Evolutionary conservation across 2,888 invertebrate genomes (phyloP), one percentile per base, ranked within the genome.

Genomic region (Yponomeuta sedellus): DNA sequence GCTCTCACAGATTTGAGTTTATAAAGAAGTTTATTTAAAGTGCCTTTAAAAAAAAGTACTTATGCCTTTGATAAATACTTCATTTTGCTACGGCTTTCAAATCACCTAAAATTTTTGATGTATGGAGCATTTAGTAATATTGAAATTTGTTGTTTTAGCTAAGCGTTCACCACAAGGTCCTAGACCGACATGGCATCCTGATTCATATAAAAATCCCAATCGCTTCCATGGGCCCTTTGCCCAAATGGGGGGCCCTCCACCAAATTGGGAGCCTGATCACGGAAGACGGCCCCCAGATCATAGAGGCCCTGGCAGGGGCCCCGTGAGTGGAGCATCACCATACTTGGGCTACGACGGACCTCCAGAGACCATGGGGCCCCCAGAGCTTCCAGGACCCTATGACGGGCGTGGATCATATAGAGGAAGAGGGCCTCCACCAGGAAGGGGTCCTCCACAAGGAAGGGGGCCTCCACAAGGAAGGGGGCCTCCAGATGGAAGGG

Each of bases 401-500:
- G 16, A 52, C 5, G 12, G 44, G 1, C 44, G 16, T 16, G 44
- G 44, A 52, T 3, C 44, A 52, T 5, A 1, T 52, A 16, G 5
- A 52, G 44, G 16, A 10, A 52, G 16, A 16, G 16, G 12, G 16
- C 69, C 70, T 57, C 65, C 65, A 64, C 63, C 63, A n/a, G 64
- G 69, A 12, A 67, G 68, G 65, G 67, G 68, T 52, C 65, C 72
- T 0, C 71, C 73, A 5, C 58, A 40, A 58, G 58, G 68, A 10
- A 66, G 69, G 67, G 73, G 69, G 0, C 64, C 68, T 40, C 65
- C 71, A 28, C 34, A 25, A 2, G 64, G 70, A 1, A 67, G 64
- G 57, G 62, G 65, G 56, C 69, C 67, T 58, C 58, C 65, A 1
- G 66, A 57, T 2, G 19, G 66, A 10, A 61, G 63, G 62, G 66